Base-by-base conservation (phyloP, 2,113 vertebrate species). In the Pomatorhinus ruficollis region DNA sequence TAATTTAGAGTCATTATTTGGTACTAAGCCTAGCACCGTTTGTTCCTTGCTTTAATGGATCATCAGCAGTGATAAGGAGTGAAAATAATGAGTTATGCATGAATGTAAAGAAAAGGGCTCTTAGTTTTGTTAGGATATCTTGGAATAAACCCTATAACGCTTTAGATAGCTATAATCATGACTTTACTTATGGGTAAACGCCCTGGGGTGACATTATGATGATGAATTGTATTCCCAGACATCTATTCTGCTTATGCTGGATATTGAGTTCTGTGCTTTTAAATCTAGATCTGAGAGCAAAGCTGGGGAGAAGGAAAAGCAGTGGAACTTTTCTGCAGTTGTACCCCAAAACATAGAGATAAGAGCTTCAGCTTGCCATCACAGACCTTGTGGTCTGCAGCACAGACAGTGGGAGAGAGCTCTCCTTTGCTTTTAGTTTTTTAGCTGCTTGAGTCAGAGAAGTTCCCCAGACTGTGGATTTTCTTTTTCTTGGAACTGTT, bases 11-110 rank as follows among this genome's bases (percentile, higher is more conserved):
- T 72, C 5, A 37, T 65, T 72, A 75, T 61, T 35, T 70, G 53
- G 24, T 70, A 28, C 14, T 35, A 44, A 54, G 37, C 35, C 17
- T 49, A 68, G 70, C 7, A 17, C 50, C 35, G 14, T 49, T 33
- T 94, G 19, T 74, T 97, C 72, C 49, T 63, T 64, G 31, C 15
- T 77, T 31, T 80, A 50, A 45, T 57, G 11, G 72, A 40, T 88
- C 96, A 96, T 89, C 93, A 37, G 22, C 47, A 24, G 10, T 28
- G 93, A 94, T 96, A 94, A 86, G 21, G n/a, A 33, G 27, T 81
- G 52, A 91, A 93, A 88, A 82, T 27, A 49, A 20, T 39, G n/a
- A 64, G 18, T 76, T 47, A 25, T 28, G 44, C 35, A 83, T 27
- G 44, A 45, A 86, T 63, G 30, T 21, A 83, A 92, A 78, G 76